These are phyloP conservation scores for Papilio protenor DNA, from an alignment of 2,888 invertebrate species.

Conservation along the genomic window DNA sequence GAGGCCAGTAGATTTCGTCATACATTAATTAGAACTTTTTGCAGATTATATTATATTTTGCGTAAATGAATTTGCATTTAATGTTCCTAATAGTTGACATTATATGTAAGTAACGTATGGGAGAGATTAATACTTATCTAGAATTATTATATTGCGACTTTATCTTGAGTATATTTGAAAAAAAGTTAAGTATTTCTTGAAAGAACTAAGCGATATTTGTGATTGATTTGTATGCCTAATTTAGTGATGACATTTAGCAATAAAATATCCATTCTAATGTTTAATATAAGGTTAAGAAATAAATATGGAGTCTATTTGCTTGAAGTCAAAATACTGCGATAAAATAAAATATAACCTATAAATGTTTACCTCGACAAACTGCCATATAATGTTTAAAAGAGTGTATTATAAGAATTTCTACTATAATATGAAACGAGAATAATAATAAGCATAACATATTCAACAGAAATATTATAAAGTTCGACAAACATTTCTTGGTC, in stretches of 20 bases:
- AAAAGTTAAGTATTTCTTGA: background rate
- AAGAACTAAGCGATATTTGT: background rate
- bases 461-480: background rate
- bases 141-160: background rate
- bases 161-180: background rate
- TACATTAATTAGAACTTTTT: slow-evolving; percentile 27
- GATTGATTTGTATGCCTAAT: too few species aligned
- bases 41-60: background rate
- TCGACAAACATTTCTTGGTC: background rate
- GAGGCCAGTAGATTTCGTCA: slow-evolving; percentile 19
- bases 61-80: slow-evolving; percentile 1
- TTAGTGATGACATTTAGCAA: too few species aligned
- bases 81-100: slow-evolving; percentile 16
- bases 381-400: background rate
- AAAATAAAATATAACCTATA: background rate
- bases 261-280: too few species aligned
- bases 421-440: background rate
- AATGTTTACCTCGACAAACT: background rate
- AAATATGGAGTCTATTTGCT: too few species aligned
- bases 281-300: too few species aligned
- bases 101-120: background rate
- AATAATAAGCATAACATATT: background rate
- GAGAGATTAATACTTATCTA: background rate
- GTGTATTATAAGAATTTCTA: background rate
- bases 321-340: too few species aligned